These are phyloP conservation scores for Tetrao urogallus DNA, from an alignment of 2,113 vertebrate species.

Conservation along the genomic window DNA sequence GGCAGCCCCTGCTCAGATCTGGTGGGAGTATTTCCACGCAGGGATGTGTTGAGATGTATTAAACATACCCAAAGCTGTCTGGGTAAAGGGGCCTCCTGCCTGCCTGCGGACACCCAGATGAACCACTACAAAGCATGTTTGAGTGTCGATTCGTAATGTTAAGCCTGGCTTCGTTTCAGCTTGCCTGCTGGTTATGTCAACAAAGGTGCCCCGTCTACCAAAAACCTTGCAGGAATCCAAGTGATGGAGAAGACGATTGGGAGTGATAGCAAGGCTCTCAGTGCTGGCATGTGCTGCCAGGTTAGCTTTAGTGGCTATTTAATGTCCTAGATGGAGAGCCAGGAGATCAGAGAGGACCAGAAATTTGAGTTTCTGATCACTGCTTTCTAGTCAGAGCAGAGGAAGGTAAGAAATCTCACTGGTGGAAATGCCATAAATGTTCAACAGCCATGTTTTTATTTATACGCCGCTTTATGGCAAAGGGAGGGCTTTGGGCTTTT, in stretches of 20 bases:
- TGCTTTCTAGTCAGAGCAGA: not conserved
- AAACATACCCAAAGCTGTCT: slow-evolving; percentile 3
- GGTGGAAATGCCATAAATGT: not conserved
- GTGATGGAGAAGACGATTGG: slow-evolving; percentile 28
- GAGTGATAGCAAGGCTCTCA: slow-evolving; percentile 25
- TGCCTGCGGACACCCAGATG: not conserved
- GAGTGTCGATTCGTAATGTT: not conserved
- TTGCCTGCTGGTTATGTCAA: slow-evolving; percentile 45
- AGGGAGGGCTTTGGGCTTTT: slow-evolving; percentile 32
- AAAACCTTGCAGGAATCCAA: slow-evolving; percentile 47
- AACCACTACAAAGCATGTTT: not conserved
- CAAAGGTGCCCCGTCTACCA: slow-evolving; percentile 41
- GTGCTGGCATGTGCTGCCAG: not conserved
- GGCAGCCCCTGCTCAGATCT: not conserved
- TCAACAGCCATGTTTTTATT: not conserved
- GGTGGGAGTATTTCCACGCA: not conserved
- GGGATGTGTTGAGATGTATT: not conserved
- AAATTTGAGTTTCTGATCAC: not conserved
- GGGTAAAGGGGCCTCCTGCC: not conserved
- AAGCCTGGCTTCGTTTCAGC: slow-evolving; percentile 42
- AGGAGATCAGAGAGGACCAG: not conserved
- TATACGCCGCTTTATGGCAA: slow-evolving; percentile 1
- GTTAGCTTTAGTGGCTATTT: not conserved
- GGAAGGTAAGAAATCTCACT: not conserved
- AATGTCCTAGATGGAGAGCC: not conserved